Conservation (phyloP, 2,113 vertebrate species). For the Labrus mixtus region DNA sequence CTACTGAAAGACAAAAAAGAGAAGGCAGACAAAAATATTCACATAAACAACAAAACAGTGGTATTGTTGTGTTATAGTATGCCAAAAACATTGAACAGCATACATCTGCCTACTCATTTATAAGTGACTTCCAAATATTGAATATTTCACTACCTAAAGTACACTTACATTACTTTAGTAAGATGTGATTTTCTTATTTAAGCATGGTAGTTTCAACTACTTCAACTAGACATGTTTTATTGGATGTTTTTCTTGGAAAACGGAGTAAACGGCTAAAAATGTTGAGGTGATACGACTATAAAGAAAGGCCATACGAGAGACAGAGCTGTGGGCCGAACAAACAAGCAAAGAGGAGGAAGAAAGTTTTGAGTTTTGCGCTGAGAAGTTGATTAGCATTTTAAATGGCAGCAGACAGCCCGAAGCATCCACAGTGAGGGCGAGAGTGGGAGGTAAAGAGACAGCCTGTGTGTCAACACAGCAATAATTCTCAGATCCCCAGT, state of each 20-base stretch:
- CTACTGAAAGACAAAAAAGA: slow-evolving; percentile 36
- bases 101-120: too few relatives aligned
- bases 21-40: neutral
- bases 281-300: slow-evolving; percentile 9
- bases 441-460: slow-evolving; percentile 72
- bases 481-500: slow-evolving; percentile 43
- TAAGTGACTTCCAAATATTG: neutral
- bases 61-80: too few relatives aligned
- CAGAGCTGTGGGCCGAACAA: slow-evolving; percentile 24
- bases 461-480: slow-evolving; percentile 57
- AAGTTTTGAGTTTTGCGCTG: slow-evolving; percentile 32
- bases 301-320: slow-evolving; percentile 9
- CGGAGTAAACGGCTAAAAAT: slow-evolving; percentile 25
- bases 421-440: slow-evolving; percentile 51
- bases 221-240: neutral
- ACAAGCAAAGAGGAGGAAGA: slow-evolving; percentile 18
- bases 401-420: slow-evolving; percentile 58
- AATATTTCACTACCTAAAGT: neutral
- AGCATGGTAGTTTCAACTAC: neutral
- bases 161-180: too few relatives aligned
- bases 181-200: too few relatives aligned
- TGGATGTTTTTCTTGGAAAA: neutral
- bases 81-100: too few relatives aligned
- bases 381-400: slow-evolving; percentile 75
- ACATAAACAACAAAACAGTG: neutral